These are phyloP conservation scores for Magallana ariakensis DNA, from an alignment of 1,140 invertebrate species.

Conservation along the genomic window DNA sequence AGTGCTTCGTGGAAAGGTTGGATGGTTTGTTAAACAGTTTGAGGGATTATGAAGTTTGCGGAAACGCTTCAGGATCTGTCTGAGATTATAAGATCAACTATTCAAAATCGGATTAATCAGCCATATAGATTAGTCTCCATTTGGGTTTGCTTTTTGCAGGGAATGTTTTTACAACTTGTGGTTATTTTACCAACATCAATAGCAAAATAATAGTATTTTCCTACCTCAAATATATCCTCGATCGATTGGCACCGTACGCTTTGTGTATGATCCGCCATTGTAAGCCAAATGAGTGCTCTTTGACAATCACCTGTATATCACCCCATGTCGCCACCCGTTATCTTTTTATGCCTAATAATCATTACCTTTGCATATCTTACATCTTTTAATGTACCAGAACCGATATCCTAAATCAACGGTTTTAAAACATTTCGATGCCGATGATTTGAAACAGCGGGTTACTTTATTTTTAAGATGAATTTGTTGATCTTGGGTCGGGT, in stretches of 20 bases:
- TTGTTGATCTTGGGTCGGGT: background rate
- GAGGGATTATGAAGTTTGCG: background rate
- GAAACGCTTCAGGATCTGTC: background rate
- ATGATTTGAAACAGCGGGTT: background rate
- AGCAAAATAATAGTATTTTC: background rate
- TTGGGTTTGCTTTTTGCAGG: too few relatives aligned
- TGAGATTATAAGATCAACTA: constrained; percentile 15
- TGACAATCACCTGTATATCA: background rate
- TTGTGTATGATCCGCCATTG: background rate
- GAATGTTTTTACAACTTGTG: too few relatives aligned
- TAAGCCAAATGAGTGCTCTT: background rate
- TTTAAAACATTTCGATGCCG: constrained; percentile 9
- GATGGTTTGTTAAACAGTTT: background rate
- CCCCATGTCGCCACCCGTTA: constrained; percentile 23
- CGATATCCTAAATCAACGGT: constrained; percentile 4
- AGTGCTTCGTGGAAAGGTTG: background rate
- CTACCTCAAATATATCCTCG: constrained; percentile 31
- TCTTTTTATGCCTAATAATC: constrained; percentile 35
- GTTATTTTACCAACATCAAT: too few relatives aligned
- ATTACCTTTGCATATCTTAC: constrained; percentile 18
- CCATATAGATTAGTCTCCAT: background rate
- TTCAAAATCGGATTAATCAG: background rate
- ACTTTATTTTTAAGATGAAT: background rate
- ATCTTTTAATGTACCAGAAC: background rate
- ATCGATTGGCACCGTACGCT: background rate